Percentiles rank a stretch among this genome's conserved stretches.
Conservation (phyloP, 2,113 vertebrate genomes). For the Upupa epops region DNA sequence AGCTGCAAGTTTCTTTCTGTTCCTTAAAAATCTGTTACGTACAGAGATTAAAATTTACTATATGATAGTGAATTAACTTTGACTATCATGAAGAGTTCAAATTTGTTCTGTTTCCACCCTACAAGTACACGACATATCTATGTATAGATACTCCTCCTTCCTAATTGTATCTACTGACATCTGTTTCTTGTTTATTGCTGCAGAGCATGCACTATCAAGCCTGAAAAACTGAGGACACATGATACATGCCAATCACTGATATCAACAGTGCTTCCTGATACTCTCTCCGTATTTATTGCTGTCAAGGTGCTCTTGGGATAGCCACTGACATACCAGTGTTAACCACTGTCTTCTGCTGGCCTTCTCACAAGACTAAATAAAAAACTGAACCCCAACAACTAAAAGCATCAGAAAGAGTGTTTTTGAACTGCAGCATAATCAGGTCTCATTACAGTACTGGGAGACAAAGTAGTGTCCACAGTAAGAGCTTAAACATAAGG, state of each 20-base stretch:
- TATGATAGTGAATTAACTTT: neutral
- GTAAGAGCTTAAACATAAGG: neutral
- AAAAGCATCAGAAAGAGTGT: neutral
- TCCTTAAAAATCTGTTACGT: neutral
- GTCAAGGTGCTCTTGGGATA: neutral
- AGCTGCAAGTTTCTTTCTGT: neutral
- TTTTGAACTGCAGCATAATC: neutral
- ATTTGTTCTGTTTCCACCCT: neutral
- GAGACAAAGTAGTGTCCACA: neutral
- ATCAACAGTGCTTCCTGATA: neutral
- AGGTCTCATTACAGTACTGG: neutral
- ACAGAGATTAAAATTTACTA: neutral
- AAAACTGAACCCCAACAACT: neutral
- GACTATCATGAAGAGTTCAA: neutral
- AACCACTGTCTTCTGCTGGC: neutral
- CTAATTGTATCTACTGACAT: neutral
- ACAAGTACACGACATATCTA: neutral
- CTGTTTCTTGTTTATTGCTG: neutral
- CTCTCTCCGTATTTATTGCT: slow-evolving; percentile 24
- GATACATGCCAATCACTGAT: neutral
- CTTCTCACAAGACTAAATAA: neutral
- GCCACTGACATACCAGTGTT: slow-evolving; percentile 26
- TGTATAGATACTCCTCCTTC: neutral
- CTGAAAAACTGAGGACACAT: neutral
- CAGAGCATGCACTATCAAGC: neutral